Percentiles rank a stretch among this genome's conserved stretches.
These are phyloP conservation scores for Acropora tenuis DNA, from an alignment of 64 coral and sea anemone genomes.

Conservation along the genomic window DNA sequence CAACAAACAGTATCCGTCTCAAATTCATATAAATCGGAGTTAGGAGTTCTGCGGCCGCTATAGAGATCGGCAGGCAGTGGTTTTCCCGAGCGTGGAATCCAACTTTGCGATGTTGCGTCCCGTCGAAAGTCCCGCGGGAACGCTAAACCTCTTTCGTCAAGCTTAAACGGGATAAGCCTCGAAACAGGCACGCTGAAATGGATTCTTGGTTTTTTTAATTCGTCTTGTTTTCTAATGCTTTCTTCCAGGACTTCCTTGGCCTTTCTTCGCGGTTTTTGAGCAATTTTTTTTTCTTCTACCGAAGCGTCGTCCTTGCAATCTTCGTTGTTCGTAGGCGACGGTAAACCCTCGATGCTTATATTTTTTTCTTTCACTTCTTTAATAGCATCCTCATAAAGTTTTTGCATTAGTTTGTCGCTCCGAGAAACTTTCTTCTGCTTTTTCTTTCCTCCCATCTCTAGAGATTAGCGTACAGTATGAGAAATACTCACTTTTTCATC, in stretches of 20 bases:
- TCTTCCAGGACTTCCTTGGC: slow-evolving; percentile 18
- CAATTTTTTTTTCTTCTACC: background rate
- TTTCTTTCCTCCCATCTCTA: slow-evolving; percentile 8
- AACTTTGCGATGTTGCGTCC: background rate
- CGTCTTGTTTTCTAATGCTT: slow-evolving; percentile 18
- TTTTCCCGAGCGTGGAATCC: slow-evolving; percentile 31
- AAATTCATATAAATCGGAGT: background rate
- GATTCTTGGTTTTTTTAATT: slow-evolving; percentile 16
- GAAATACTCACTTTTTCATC: background rate
- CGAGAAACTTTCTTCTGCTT: slow-evolving; percentile 16
- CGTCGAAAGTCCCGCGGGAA: slow-evolving; percentile 32
- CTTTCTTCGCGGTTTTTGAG: slow-evolving; percentile 36
- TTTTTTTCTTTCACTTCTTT: slow-evolving; percentile 29
- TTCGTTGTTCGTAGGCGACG: background rate
- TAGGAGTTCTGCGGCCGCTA: background rate
- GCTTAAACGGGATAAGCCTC: slow-evolving; percentile 14
- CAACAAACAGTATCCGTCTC: background rate
- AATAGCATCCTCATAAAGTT: slow-evolving; percentile 19
- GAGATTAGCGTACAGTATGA: background rate
- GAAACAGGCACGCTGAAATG: slow-evolving; percentile 22
- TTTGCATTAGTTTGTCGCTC: slow-evolving; percentile 36
- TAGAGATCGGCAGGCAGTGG: background rate
- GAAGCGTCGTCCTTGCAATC: background rate
- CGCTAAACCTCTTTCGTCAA: slow-evolving; percentile 27
- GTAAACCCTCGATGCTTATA: slow-evolving; percentile 14